Evolutionary conservation across 2,888 invertebrate species (phyloP).

Genomic region (Diaperis boleti): DNA sequence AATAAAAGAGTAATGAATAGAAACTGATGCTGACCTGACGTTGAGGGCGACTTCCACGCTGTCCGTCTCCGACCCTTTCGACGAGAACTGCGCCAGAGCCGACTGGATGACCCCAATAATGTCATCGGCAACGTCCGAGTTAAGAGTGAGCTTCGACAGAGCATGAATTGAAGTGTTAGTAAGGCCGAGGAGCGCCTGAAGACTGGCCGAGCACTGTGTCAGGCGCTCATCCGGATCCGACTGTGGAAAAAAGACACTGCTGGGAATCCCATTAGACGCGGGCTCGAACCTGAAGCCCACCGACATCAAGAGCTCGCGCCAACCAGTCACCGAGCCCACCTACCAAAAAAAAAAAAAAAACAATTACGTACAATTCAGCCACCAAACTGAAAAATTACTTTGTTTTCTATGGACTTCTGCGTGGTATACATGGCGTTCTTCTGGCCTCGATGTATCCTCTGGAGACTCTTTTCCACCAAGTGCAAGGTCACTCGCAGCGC

Average conservation of each 20-base stretch:
- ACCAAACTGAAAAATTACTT: too few species aligned
- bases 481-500: conserved; percentile 93
- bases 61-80: conserved; percentile 79
- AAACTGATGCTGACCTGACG: conserved; percentile 75
- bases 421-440: conserved; percentile 99
- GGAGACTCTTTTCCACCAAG: conserved; percentile 93
- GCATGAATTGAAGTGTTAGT: conserved; percentile 82
- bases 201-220: conserved; percentile 90
- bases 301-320: conserved; percentile 94
- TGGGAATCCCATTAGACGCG: conserved; percentile 93
- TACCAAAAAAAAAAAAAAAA: conserved; percentile 44
- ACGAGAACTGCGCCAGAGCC: conserved; percentile 84
- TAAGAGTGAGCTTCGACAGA: conserved; percentile 83
- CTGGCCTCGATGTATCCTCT: conserved; percentile 93
- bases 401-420: conserved; percentile 96
- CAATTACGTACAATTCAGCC: neutral
- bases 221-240: conserved; percentile 93
- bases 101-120: conserved; percentile 91
- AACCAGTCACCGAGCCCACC: conserved; percentile 86
- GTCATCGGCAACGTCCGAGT: conserved; percentile 91
- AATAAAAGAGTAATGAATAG: too few species aligned
- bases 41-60: conserved; percentile 85
- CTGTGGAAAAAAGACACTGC: conserved; percentile 97
- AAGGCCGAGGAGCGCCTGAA: conserved; percentile 87
- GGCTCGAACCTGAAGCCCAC: conserved; percentile 97